Percentiles rank a stretch among this genome's conserved stretches.
Evolutionary conservation across 2,888 invertebrate species (phyloP).

Genomic region (Omphaloscelis lunosa): DNA sequence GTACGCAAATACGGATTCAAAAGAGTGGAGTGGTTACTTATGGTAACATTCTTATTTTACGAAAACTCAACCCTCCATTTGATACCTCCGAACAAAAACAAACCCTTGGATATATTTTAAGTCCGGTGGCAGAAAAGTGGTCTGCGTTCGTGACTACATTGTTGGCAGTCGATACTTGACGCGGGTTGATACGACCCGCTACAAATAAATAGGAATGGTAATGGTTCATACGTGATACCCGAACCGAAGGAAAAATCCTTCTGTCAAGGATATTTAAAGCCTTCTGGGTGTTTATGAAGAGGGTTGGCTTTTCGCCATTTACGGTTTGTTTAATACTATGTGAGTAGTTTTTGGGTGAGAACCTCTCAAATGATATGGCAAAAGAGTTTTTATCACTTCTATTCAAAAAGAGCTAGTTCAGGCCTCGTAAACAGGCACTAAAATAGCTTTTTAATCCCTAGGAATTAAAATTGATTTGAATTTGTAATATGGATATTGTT

Average conservation of each 20-base stretch:
- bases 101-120: conserved; percentile 57
- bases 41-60: conserved; percentile 1
- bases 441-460: no score
- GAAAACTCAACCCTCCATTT: conserved; percentile 17
- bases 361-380: conserved; percentile 32
- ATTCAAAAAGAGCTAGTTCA: no score
- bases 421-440: no score
- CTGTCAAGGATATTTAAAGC: conserved; percentile 66
- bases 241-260: conserved; percentile 56
- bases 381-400: no score
- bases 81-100: conserved; percentile 48
- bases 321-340: conserved; percentile 45
- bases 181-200: conserved; percentile 68
- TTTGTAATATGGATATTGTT: no score
- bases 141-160: conserved; percentile 78
- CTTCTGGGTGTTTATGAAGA: conserved; percentile 61
- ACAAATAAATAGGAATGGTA: conserved; percentile 78
- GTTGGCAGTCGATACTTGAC: conserved; percentile 71
- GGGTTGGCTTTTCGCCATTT: conserved; percentile 53
- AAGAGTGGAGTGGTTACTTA: not conserved
- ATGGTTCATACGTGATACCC: conserved; percentile 75
- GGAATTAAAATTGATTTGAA: no score
- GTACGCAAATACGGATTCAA: conserved; percentile 1
- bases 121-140: conserved; percentile 70
- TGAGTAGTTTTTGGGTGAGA: conserved; percentile 36